Evolutionary conservation across 2,888 invertebrate genomes (phyloP), one percentile per base, ranked within the genome.

Genomic region (Icerya purchasi): DNA sequence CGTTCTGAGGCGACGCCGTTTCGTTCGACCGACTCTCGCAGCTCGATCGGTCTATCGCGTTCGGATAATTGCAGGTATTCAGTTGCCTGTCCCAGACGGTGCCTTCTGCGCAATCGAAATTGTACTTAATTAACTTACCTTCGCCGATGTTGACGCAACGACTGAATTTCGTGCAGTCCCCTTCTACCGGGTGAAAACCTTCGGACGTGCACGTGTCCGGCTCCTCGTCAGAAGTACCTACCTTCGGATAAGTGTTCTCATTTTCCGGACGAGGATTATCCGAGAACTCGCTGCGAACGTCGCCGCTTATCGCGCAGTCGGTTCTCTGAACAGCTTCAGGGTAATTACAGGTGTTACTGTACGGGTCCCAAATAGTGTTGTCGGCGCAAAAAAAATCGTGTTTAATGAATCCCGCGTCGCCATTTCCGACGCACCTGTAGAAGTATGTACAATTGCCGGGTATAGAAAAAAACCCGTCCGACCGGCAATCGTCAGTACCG

Each of bases 51-150:
- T 65, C 62, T 23, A 78, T 78, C 61, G 78, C 77, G 49, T 56
- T 36, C 18, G 78, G 76, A 69, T 86, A 79, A 70, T 87, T 86
- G 70, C 87, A 88, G 56, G 81, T 77, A 68, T 78, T 74, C 61
- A 79, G 72, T 57, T 75, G 72, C 61, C 78, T 76, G 71, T 85
- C 84, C 86, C 86, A 87, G 36, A 83, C 80, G 3, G 86, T 87
- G 56, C 84, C 85, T 59, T 80, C 77, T 2, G 80, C 82, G 70
- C 87, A 87, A 18, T 73, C 73, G 69, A 84, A 87, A 63, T 84
- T 81, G 68, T 82, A 81, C 70, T 77, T 80, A 54, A 72, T 78
- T 66, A 74, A 83, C 2, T 75, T 74, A 62, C 77, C 78, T 59
- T 65, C 63, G 18, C 68, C 68, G 52, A 65, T 65, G 49, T 63